Conservation (phyloP, 2,888 invertebrate species). For the Peribatodes rhomboidaria region DNA sequence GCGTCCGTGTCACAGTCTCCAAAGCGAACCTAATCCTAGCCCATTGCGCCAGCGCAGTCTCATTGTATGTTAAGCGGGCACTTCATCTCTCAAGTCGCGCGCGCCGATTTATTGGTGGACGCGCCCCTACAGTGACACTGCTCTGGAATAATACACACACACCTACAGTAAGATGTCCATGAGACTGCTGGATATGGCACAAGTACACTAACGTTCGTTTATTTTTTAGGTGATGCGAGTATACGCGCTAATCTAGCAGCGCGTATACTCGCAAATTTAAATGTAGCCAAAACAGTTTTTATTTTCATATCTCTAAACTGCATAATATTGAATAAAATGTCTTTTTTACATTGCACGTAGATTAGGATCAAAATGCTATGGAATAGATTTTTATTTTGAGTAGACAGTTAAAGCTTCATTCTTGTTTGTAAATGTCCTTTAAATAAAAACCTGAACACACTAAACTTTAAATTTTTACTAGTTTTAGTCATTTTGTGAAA, state of each 20-base stretch:
- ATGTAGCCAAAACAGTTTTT: too few relatives aligned
- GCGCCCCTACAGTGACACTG: conserved; percentile 77
- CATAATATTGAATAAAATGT: too few relatives aligned
- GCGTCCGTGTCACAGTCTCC: conserved; percentile 56
- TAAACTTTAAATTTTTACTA: neutral
- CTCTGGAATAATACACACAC: conserved; percentile 21
- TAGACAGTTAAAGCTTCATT: too few relatives aligned
- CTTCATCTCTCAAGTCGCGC: conserved; percentile 79
- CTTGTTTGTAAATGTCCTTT: too few relatives aligned
- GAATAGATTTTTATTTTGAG: too few relatives aligned
- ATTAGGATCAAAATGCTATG: too few relatives aligned
- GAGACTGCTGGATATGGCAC: conserved; percentile 34
- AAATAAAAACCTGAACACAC: neutral
- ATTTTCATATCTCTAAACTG: too few relatives aligned
- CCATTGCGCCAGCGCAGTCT: conserved; percentile 76
- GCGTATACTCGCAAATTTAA: too few relatives aligned
- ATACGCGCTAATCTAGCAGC: too few relatives aligned
- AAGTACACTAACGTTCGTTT: neutral
- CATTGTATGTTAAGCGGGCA: conserved; percentile 86
- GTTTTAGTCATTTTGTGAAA: too few relatives aligned
- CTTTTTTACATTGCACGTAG: too few relatives aligned
- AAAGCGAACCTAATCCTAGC: conserved; percentile 67
- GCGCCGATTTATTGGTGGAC: conserved; percentile 81
- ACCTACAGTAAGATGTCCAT: neutral
- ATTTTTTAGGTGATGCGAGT: neutral